Evolutionary conservation across 2,113 vertebrate species (phyloP), one percentile per base, ranked within the genome.

Genomic region (Brienomyrus brachyistius): DNA sequence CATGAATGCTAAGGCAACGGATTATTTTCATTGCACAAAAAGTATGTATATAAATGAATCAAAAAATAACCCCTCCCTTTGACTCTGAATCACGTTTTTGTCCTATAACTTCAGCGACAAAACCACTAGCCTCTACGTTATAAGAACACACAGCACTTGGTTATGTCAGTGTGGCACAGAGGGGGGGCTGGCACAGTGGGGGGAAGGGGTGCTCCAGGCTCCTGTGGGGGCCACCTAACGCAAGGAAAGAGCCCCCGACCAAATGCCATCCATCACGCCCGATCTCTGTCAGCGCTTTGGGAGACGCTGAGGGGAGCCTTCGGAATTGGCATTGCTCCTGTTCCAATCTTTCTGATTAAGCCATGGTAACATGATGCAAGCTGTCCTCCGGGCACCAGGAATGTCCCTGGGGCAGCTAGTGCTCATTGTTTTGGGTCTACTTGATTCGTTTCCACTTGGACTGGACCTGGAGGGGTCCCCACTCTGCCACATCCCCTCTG

Each of bases 41-140:
- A 84, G 82, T 88, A 5, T 48, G 45, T 77, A 48, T 88, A 89
- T 80, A 80, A 80, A 80, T 19, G 82, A 89, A 50, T 74, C 0
- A 77, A 51, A 56, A 70, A 80, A 52, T 6, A 80, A 82, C 47
- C 45, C 35, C 80, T 90, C 91, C 87, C 50, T 66, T 91, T 80
- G 59, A 94, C 92, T 94, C 94, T 93, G 94, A 95, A 95, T 95
- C 94, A 94, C 93, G 94, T 96, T 96, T 96, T 95, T 93, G 92
- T 96, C 95, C 95, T 95, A 97, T 98, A 98, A 99, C 97, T 96
- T 98, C 97, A 98, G 98, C 95, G 95, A 96, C 91, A 94, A 90
- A 84, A 91, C 56, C 54, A 88, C 90, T 89, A 89, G 92, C 89
- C 90, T 91, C 91, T 91, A 94, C 92, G 62, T 54, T 59, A 93